phyloP scores from a whole-genome alignment of 2,888 invertebrate genomes.

The Amiota mariae region DNA sequence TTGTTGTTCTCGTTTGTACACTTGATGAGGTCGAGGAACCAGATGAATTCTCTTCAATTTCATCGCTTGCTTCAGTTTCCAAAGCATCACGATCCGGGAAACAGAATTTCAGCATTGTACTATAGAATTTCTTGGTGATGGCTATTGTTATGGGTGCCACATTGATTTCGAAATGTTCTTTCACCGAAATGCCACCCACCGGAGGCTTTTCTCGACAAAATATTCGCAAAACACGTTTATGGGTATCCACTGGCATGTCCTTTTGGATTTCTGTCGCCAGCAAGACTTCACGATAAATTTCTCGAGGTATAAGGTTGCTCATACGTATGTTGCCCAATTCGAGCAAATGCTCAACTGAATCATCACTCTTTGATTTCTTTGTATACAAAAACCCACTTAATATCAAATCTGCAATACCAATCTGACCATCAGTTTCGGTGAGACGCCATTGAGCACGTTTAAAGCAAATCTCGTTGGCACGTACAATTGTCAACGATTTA shows the following conservation, averaged over 20 bases:
- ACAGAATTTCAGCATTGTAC: conserved; percentile 97
- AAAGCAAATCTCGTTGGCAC: conserved; percentile 96
- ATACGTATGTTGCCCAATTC: conserved; percentile 97
- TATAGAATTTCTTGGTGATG: conserved; percentile 96
- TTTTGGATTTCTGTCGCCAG: conserved; percentile 85
- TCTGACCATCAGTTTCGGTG: conserved; percentile 97
- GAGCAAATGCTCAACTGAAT: conserved; percentile 96
- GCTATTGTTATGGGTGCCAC: conserved; percentile 94
- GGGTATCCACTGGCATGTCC: conserved; percentile 89
- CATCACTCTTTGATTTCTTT: conserved; percentile 95
- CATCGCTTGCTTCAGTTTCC: conserved; percentile 79
- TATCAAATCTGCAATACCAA: conserved; percentile 96
- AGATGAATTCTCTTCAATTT: conserved; percentile 76
- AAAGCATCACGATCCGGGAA: conserved; percentile 94
- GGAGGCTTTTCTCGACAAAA: conserved; percentile 97
- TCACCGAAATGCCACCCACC: conserved; percentile 98
- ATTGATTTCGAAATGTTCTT: conserved; percentile 99
- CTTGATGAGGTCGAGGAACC: conserved; percentile 75
- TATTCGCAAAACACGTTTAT: conserved; percentile 92
- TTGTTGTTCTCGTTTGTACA: conserved; percentile 61
- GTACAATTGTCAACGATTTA: conserved; percentile 84
- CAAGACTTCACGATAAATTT: conserved; percentile 91
- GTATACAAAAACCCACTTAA: conserved; percentile 98
- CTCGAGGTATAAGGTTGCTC: conserved; percentile 94
- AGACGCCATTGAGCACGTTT: conserved; percentile 98